Percentiles rank a stretch among this genome's conserved stretches.
phyloP scores from a whole-genome alignment of 2,113 vertebrate species.

The Hystrix brachyura region DNA sequence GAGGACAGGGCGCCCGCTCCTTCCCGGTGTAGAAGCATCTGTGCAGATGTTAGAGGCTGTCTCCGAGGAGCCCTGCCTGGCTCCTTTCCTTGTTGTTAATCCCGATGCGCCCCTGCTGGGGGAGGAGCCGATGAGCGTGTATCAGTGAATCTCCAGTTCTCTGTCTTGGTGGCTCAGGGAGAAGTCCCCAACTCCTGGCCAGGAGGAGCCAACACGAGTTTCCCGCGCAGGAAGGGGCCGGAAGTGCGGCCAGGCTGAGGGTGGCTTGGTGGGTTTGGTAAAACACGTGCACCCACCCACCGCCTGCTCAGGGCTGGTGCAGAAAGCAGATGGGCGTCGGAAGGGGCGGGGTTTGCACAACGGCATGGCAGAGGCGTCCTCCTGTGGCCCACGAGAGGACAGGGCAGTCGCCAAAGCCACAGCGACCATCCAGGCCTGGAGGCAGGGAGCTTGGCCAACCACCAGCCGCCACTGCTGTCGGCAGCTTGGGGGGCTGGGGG shows the following conservation, averaged over 20 bases:
- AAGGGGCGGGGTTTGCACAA: background rate
- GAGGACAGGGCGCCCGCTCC: conserved; percentile 54
- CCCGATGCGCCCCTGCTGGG: too few relatives aligned
- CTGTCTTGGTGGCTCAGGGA: background rate
- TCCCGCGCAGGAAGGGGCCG: background rate
- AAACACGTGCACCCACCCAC: background rate
- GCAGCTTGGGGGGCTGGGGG: background rate
- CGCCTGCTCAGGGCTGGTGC: background rate
- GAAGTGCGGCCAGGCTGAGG: too few relatives aligned
- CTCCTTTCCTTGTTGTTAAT: conserved; percentile 69
- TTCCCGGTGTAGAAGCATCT: conserved; percentile 50
- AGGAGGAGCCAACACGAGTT: accelerated
- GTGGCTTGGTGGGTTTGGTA: background rate
- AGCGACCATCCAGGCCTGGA: background rate
- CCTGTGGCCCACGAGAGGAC: background rate
- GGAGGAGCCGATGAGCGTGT: accelerated
- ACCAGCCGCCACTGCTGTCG: background rate
- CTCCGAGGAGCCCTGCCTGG: conserved; percentile 66
- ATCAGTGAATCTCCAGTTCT: background rate
- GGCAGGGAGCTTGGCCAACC: background rate
- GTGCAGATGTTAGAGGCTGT: conserved; percentile 61
- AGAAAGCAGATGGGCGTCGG: background rate
- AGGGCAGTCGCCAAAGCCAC: background rate
- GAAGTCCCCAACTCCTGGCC: background rate
- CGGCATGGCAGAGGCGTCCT: background rate